These are phyloP conservation scores for Corydoras sp. DNA, from an alignment of 2,113 vertebrate genomes.

Conservation along the genomic window DNA sequence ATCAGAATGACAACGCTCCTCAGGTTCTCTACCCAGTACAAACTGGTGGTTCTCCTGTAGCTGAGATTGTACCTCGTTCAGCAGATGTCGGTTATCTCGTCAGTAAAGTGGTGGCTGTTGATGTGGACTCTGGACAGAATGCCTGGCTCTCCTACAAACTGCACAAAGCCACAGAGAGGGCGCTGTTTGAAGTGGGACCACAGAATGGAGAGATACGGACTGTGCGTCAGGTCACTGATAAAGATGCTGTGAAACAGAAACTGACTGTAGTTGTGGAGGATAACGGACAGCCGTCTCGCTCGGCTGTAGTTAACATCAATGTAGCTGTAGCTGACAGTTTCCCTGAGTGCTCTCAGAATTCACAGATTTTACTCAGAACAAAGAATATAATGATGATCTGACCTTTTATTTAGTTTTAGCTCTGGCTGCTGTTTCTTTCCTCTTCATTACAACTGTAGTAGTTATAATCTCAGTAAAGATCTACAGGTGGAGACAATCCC, in stretches of 20 bases:
- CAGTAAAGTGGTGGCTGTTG: constrained; percentile 65
- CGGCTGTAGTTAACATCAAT: constrained; percentile 62
- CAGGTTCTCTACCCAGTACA: constrained; percentile 67
- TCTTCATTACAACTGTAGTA: too few species aligned
- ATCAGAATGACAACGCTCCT: constrained; percentile 73
- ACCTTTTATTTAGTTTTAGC: constrained; percentile 64
- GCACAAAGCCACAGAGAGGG: constrained; percentile 65
- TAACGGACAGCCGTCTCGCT: constrained; percentile 65
- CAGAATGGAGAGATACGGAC: constrained; percentile 71
- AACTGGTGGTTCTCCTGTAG: constrained; percentile 52
- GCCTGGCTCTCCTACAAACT: constrained; percentile 72
- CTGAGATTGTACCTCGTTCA: constrained; percentile 67
- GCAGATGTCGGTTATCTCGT: constrained; percentile 69
- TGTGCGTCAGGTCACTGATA: constrained; percentile 61
- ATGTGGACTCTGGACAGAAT: constrained; percentile 70
- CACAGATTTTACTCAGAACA: constrained; percentile 50
- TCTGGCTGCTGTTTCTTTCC: constrained; percentile 64
- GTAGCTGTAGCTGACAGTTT: constrained; percentile 67
- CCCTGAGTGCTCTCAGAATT: constrained; percentile 64
- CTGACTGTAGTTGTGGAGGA: constrained; percentile 66
- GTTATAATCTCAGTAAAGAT: too few species aligned
- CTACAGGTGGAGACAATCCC: too few species aligned
- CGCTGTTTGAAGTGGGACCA: constrained; percentile 66
- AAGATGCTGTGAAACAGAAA: constrained; percentile 65
- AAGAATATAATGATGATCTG: constrained; percentile 52